Percentiles rank a stretch among this genome's conserved stretches.
phyloP scores from a whole-genome alignment of 1,140 invertebrate species.

The Bombus polaris region DNA sequence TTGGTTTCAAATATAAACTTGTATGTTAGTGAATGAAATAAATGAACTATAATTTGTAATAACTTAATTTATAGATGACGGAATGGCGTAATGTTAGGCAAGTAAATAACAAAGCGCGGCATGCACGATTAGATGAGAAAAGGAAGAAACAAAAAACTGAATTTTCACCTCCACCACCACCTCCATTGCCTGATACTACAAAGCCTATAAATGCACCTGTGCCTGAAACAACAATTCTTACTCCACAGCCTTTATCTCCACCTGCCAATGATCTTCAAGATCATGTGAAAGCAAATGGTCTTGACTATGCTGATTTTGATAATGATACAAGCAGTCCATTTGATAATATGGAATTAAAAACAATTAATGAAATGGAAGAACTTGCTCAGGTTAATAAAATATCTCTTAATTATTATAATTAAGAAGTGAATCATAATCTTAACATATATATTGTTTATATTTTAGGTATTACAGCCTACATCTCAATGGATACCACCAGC shows the following conservation, averaged over 20 bases:
- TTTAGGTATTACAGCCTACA: constrained; percentile 79
- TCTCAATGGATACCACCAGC: constrained; percentile 74
- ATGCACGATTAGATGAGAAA: constrained; percentile 84
- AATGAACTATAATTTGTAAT: constrained; percentile 13
- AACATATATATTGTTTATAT: neutral
- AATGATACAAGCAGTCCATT: constrained; percentile 94
- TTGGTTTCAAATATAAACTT: neutral
- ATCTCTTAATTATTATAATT: neutral
- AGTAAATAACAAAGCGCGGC: constrained; percentile 84
- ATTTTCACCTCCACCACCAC: constrained; percentile 75
- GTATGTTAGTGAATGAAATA: neutral
- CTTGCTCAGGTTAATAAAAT: constrained; percentile 86
- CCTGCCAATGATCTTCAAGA: constrained; percentile 73
- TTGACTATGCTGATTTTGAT: constrained; percentile 92
- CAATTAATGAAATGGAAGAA: constrained; percentile 94
- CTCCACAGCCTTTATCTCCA: constrained; percentile 76
- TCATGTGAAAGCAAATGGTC: constrained; percentile 73
- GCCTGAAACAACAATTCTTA: constrained; percentile 77
- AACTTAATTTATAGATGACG: constrained; percentile 79
- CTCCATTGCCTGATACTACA: constrained; percentile 71
- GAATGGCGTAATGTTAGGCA: constrained; percentile 87
- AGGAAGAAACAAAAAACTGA: constrained; percentile 82
- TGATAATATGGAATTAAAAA: constrained; percentile 95
- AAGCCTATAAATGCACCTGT: constrained; percentile 82
- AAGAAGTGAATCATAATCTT: neutral